Percentiles rank a stretch among this genome's conserved stretches.
These are phyloP conservation scores for Caenorhabditis sulstoni DNA, from an alignment of 2,888 invertebrate species.

Conservation along the genomic window DNA sequence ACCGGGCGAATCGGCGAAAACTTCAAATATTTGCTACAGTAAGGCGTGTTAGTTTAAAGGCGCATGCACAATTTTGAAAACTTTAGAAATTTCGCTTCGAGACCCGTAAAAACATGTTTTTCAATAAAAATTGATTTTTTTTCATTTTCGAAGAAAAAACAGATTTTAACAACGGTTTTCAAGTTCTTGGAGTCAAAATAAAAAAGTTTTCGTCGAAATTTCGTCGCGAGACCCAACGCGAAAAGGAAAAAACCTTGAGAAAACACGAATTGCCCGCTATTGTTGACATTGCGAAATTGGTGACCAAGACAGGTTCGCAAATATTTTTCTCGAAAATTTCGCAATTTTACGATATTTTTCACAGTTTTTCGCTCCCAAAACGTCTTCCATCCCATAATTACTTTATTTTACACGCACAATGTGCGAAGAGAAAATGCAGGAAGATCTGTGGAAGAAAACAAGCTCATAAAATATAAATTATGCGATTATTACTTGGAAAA, in stretches of 20 bases:
- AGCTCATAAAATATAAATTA: slow-evolving; percentile 36
- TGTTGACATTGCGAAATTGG: slow-evolving; percentile 29
- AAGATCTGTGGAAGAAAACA: slow-evolving; percentile 36
- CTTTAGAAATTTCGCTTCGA: background rate
- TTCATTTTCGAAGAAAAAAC: no score
- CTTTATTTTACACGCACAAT: slow-evolving; percentile 22
- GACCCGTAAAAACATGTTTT: background rate
- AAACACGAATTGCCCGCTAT: background rate
- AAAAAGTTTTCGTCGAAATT: background rate
- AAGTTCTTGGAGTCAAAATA: background rate
- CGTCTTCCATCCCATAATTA: slow-evolving; percentile 15
- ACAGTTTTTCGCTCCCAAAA: background rate
- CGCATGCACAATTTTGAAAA: slow-evolving; percentile 2
- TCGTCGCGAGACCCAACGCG: background rate
- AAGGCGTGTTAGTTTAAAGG: slow-evolving; percentile 13
- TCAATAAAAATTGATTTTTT: no score
- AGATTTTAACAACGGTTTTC: no score
- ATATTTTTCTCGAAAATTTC: slow-evolving; percentile 52
- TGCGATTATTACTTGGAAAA: background rate
- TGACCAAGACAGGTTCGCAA: slow-evolving; percentile 15
- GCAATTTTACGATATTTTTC: slow-evolving; percentile 21
- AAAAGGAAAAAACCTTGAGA: background rate
- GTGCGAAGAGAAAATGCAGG: slow-evolving; percentile 22
- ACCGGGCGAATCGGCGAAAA: background rate
- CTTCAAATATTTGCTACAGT: background rate